Base-by-base conservation (phyloP, 2,797 vertebrate genomes). In the Hippocampus kuda region DNA sequence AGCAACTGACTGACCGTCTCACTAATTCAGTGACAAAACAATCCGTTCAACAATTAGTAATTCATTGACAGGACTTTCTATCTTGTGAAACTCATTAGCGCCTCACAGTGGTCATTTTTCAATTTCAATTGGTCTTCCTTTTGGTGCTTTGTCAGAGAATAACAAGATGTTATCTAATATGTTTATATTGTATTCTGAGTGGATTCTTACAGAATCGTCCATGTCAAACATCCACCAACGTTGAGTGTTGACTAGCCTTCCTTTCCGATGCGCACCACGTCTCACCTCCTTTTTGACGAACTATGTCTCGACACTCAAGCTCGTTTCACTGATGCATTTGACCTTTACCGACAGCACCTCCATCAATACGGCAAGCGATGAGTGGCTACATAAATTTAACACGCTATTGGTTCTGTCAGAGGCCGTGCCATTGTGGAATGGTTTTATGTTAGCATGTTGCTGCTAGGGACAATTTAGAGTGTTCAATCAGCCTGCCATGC, bases 331-430 rank as follows among this genome's bases (percentile, higher is more conserved):
- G 73, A 81, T 72, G 76, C 81, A 75, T 81, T 87, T 88, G 84
- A 88, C 87, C 86, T 88, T 88, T 88, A 83, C 81, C 67, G 53
- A 83, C 82, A 78, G 2, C n/a, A 68, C 75, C 73, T 79, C 67
- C 66, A 68, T 85, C 59, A 60, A 60, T 34, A 60, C 34, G 38
- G 77, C 68, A 77, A 77, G 77, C 78, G 76, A 72, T 72, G 77
- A 79, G 75, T 68, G 70, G 70, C 74, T 77, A 61, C 67, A 68
- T 85, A 75, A 81, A 74, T 85, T 86, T 81, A 81, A 81, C 72
- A 78, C 75, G 79, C 77, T 73, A 83, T 77, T 74, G 75, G 64
- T 71, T 83, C 76, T 10, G 67, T 83, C 75, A 78, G 73, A 79
- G 68, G 70, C 69, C 68, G 24, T 27, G 2, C 1, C 24, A 5